Percentiles rank a stretch among this genome's conserved stretches.
Conservation (phyloP, 2,113 vertebrate species). For the Pyxicephalus adspersus region DNA sequence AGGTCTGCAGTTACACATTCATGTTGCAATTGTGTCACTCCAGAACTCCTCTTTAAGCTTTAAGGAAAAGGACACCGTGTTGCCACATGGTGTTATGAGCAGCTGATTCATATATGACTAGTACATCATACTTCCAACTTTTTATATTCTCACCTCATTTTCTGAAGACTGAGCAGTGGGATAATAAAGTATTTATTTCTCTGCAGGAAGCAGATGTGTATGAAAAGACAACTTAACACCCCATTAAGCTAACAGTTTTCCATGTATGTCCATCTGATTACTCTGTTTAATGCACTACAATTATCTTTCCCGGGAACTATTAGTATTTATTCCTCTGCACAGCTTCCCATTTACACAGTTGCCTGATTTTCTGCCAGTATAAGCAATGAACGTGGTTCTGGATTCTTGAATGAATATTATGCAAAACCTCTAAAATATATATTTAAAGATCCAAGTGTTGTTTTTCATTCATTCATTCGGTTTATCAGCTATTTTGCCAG, state of each 20-base stretch:
- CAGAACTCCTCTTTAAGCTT: too few relatives aligned
- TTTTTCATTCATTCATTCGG: too few relatives aligned
- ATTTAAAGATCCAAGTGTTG: too few relatives aligned
- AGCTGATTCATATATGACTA: slow-evolving; percentile 6
- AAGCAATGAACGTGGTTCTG: not conserved
- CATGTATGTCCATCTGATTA: not conserved
- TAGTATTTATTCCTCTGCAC: slow-evolving; percentile 3
- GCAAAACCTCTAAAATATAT: too few relatives aligned
- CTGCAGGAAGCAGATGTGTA: slow-evolving; percentile 7
- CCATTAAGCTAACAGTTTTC: slow-evolving; percentile 15
- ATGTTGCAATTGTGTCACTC: too few relatives aligned
- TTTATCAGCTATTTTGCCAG: too few relatives aligned
- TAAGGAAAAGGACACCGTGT: not conserved
- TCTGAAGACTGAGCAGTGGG: not conserved
- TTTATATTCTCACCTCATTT: slow-evolving; percentile 3
- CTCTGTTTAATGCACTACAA: slow-evolving; percentile 3
- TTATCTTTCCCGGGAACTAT: slow-evolving; percentile 9
- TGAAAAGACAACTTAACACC: slow-evolving; percentile 14
- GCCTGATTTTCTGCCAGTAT: not conserved
- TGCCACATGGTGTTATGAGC: slow-evolving; percentile 11
- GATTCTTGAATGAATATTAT: not conserved
- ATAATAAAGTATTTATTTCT: not conserved
- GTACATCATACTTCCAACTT: slow-evolving; percentile 10
- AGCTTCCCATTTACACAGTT: slow-evolving; percentile 5
- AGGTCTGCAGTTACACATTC: too few relatives aligned